Evolutionary conservation across 2,797 vertebrate genomes (phyloP).

Genomic region (Spinibarbus caldwelli): DNA sequence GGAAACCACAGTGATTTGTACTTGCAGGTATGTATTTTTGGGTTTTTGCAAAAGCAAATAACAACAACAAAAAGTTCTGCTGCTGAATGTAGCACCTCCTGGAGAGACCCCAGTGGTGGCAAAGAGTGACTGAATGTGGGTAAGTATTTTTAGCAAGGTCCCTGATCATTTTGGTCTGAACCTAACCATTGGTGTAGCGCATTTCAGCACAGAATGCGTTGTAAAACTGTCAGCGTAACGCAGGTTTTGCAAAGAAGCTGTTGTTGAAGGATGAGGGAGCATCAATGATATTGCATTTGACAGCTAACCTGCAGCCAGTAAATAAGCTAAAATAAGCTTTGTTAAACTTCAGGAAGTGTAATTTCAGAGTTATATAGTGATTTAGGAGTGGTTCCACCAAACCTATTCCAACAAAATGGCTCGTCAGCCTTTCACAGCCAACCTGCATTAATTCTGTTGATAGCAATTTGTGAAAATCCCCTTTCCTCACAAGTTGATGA

Average conservation of each 20-base stretch:
- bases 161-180: background rate
- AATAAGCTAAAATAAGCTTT: background rate
- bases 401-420: background rate
- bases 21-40: background rate
- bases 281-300: background rate
- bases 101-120: background rate
- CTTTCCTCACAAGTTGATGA: constrained; percentile 15
- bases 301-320: background rate
- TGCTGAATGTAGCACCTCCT: too few relatives aligned
- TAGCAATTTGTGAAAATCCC: constrained; percentile 7
- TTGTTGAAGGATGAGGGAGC: background rate
- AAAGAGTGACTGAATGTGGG: background rate
- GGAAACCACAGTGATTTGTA: background rate
- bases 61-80: too few relatives aligned
- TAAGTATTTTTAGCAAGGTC: background rate
- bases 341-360: constrained; percentile 1
- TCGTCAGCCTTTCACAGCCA: constrained; percentile 1
- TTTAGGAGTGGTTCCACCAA: constrained; percentile 2
- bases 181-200: background rate
- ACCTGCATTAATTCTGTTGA: background rate
- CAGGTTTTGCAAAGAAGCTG: background rate
- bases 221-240: background rate
- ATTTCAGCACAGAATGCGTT: background rate
- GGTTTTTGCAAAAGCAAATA: background rate
- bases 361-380: constrained; percentile 5